These are phyloP conservation scores for Incurvaria masculella DNA, from an alignment of 2,888 invertebrate genomes.

Conservation along the genomic window DNA sequence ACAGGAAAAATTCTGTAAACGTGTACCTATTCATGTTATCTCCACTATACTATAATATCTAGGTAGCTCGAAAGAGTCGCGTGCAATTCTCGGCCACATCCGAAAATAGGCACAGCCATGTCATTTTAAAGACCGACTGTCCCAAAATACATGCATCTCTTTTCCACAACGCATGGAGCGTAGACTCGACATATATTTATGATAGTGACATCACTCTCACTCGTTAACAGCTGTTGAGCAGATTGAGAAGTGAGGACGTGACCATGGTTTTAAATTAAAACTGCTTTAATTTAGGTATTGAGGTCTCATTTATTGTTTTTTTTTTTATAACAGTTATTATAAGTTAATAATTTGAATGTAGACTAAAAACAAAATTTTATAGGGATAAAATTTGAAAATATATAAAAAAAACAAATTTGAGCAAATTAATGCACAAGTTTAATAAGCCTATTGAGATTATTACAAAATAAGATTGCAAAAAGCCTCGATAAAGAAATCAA, in stretches of 20 bases:
- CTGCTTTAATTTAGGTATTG: background rate
- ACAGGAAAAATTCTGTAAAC: background rate
- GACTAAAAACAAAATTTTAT: no score
- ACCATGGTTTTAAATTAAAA: background rate
- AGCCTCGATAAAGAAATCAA: background rate
- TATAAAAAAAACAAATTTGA: no score
- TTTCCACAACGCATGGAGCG: background rate
- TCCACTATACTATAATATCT: no score
- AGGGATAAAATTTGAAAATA: no score
- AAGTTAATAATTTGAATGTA: background rate
- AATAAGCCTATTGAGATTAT: slow-evolving; percentile 1
- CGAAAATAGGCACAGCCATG: background rate
- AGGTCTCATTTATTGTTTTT: background rate
- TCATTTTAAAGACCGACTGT: background rate
- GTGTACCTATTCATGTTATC: no score
- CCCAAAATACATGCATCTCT: background rate
- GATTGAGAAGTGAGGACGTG: background rate
- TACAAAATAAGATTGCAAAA: slow-evolving; percentile 7
- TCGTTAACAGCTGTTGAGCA: background rate
- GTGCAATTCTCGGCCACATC: background rate
- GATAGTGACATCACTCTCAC: slow-evolving; percentile 1
- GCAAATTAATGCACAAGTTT: no score
- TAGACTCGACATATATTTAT: background rate
- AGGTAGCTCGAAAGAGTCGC: background rate
- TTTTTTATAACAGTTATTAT: background rate